phyloP scores from a whole-genome alignment of 2,888 invertebrate species.

The Anorthoa munda region DNA sequence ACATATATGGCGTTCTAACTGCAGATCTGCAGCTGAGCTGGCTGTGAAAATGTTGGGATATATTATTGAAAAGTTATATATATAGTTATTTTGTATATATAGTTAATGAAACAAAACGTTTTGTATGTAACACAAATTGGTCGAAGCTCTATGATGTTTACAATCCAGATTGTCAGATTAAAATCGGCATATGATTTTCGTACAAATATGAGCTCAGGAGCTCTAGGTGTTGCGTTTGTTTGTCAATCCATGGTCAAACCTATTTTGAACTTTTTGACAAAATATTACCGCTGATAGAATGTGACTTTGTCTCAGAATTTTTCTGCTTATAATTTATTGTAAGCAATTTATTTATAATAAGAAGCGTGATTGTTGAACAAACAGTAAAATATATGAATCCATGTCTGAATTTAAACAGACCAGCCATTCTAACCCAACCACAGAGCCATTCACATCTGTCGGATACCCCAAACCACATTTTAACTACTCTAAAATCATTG shows the following conservation, averaged over 20 bases:
- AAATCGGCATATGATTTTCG: no score
- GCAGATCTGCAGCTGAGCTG: constrained; percentile 26
- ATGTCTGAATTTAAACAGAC: constrained; percentile 7
- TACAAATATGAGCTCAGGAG: no score
- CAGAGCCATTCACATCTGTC: constrained; percentile 43
- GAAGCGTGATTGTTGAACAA: no score
- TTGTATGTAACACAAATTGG: neutral
- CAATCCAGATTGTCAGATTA: no score
- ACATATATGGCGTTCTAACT: constrained; percentile 26
- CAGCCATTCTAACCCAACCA: constrained; percentile 30
- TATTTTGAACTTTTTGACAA: no score
- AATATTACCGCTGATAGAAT: no score
- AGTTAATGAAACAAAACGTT: constrained; percentile 10
- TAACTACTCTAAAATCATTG: constrained; percentile 38
- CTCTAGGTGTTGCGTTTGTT: no score
- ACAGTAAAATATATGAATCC: neutral
- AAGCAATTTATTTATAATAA: neutral
- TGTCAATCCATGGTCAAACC: no score
- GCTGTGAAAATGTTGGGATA: neutral
- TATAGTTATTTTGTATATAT: no score
- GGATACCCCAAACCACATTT: constrained; percentile 39
- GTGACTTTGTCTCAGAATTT: no score
- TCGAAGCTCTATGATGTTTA: neutral
- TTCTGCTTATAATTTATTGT: no score
- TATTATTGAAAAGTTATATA: constrained; percentile 30